Percentiles rank a stretch among this genome's conserved stretches.
These are phyloP conservation scores for Pseudochirops corinnae DNA, from an alignment of 2,797 vertebrate species.

Conservation along the genomic window DNA sequence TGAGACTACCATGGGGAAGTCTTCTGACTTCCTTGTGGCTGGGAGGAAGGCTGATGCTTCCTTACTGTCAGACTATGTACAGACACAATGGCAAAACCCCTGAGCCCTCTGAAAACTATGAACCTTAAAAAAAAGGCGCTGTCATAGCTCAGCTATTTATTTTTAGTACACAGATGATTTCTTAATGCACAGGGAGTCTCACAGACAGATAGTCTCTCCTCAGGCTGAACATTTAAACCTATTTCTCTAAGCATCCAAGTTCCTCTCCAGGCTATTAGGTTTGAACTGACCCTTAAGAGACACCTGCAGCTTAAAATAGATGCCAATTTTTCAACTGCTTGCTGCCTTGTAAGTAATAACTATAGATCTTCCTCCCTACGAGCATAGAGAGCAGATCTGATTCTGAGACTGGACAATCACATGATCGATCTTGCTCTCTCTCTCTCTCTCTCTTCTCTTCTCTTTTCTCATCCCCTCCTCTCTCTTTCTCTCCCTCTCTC, in stretches of 20 bases:
- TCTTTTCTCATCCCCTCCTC: slow-evolving; percentile 66
- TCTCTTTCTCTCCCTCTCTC: slow-evolving; percentile 61
- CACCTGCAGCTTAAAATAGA: slow-evolving; percentile 78
- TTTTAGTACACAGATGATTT: slow-evolving; percentile 53
- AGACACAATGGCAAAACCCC: slow-evolving; percentile 4
- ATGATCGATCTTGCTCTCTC: slow-evolving; percentile 58
- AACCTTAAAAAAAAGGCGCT: background rate
- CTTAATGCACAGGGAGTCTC: slow-evolving; percentile 61
- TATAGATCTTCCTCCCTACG: slow-evolving; percentile 79
- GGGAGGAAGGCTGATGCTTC: background rate
- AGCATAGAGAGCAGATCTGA: slow-evolving; percentile 79
- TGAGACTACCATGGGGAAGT: background rate
- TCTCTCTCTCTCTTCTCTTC: background rate
- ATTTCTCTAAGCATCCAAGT: slow-evolving; percentile 59
- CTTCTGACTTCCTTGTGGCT: background rate
- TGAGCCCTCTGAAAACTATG: background rate
- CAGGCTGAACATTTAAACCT: slow-evolving; percentile 58
- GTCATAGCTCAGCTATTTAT: background rate
- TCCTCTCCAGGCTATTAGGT: slow-evolving; percentile 60
- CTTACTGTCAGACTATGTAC: background rate
- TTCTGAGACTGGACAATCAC: slow-evolving; percentile 79
- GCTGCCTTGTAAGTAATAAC: slow-evolving; percentile 69
- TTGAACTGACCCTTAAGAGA: slow-evolving; percentile 69
- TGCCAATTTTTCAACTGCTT: slow-evolving; percentile 71
- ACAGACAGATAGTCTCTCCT: slow-evolving; percentile 48